These are phyloP conservation scores for Sebastiscus tertius DNA, from an alignment of 2,797 vertebrate genomes.

Conservation along the genomic window DNA sequence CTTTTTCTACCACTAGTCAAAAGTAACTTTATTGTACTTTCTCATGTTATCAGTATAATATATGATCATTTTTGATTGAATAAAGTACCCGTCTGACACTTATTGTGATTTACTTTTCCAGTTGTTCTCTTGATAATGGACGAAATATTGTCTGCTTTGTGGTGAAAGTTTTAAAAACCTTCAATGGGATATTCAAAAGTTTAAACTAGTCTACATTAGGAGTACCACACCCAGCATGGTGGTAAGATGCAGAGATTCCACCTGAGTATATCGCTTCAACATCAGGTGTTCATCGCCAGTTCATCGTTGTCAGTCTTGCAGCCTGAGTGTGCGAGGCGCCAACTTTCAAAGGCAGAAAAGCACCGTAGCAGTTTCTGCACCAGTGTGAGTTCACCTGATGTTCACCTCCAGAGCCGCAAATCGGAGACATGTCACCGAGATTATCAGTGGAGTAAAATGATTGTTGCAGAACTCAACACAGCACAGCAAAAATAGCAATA, in stretches of 20 bases:
- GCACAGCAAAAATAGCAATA: neutral
- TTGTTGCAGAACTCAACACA: constrained; percentile 40
- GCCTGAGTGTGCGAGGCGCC: neutral
- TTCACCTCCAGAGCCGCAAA: constrained; percentile 33
- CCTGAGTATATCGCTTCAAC: neutral
- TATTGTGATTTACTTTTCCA: neutral
- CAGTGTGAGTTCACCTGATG: constrained; percentile 34
- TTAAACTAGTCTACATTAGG: neutral
- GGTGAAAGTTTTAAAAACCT: neutral
- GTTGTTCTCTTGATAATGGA: neutral
- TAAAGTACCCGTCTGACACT: neutral
- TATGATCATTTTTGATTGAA: neutral
- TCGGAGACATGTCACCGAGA: constrained; percentile 45
- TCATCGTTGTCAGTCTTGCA: neutral
- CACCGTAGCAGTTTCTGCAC: constrained; percentile 16
- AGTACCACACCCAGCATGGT: neutral
- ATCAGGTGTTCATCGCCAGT: neutral
- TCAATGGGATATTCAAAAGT: neutral
- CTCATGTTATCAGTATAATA: neutral
- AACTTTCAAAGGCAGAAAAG: constrained; percentile 22
- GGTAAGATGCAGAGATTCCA: neutral
- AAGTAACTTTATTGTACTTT: neutral
- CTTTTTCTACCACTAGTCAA: neutral
- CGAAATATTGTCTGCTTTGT: neutral
- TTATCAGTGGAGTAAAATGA: constrained; percentile 57